Conservation (phyloP, 2,888 invertebrate genomes). For the Thera obeliscata region DNA sequence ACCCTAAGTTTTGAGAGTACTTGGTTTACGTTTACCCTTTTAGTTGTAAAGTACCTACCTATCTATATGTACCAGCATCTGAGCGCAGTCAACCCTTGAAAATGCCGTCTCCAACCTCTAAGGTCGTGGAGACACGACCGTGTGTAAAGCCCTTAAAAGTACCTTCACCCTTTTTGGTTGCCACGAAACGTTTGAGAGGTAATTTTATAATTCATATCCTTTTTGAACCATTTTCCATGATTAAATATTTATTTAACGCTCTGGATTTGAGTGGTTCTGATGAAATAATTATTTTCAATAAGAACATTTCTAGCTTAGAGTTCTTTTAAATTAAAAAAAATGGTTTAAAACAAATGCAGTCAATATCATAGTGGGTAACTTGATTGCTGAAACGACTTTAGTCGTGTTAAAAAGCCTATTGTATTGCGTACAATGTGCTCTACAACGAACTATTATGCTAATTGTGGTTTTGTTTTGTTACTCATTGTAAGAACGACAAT, state of each 20-base stretch:
- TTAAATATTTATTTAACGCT: constrained; percentile 75
- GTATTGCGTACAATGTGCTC: constrained; percentile 47
- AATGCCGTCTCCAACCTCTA: constrained; percentile 52
- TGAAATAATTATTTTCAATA: constrained; percentile 62
- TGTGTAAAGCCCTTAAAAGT: constrained; percentile 66
- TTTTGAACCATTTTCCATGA: constrained; percentile 77
- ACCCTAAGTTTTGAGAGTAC: neutral
- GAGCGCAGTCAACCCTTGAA: constrained; percentile 59
- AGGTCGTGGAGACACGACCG: constrained; percentile 50
- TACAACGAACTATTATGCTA: constrained; percentile 78
- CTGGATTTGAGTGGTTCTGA: constrained; percentile 69
- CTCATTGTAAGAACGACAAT: constrained; percentile 62
- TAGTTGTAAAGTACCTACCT: constrained; percentile 5
- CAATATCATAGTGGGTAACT: constrained; percentile 10
- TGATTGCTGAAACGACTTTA: constrained; percentile 25
- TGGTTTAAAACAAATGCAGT: too few species aligned
- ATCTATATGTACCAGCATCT: constrained; percentile 11
- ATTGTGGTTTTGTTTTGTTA: constrained; percentile 84
- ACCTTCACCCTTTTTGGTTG: constrained; percentile 64
- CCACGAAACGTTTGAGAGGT: constrained; percentile 75
- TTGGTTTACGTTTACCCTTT: constrained; percentile 12
- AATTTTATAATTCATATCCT: constrained; percentile 80
- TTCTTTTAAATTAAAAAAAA: neutral
- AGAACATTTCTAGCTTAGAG: constrained; percentile 36
- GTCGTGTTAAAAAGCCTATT: constrained; percentile 37